A percentile compares a stretch with the other conserved stretches of the same genome.
Evolutionary conservation across 2,797 vertebrate species (phyloP).

Genomic region (Coregonus suidteri): DNA sequence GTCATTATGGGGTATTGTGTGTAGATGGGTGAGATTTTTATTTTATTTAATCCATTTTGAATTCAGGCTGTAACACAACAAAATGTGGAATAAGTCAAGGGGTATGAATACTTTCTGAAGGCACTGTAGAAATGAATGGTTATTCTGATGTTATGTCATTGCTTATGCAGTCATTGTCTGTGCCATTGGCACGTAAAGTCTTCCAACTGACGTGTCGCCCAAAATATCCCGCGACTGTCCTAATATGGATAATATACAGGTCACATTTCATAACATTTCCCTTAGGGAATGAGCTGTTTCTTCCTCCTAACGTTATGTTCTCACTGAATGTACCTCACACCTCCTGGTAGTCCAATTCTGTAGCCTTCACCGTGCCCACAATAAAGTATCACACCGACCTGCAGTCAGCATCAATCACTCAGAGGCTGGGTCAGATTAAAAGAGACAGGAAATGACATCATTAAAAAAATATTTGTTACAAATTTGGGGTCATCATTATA

Average conservation of each 20-base stretch:
- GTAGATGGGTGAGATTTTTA: too few species aligned
- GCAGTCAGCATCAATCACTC: neutral
- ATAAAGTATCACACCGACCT: constrained; percentile 14
- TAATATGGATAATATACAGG: too few species aligned
- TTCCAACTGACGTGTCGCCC: too few species aligned
- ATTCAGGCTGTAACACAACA: too few species aligned
- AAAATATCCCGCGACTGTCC: too few species aligned
- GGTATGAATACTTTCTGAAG: too few species aligned
- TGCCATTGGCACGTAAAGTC: neutral
- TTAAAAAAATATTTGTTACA: constrained; percentile 20
- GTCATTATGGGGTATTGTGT: too few species aligned
- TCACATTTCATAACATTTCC: too few species aligned
- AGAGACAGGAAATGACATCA: constrained; percentile 32
- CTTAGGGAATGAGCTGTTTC: constrained; percentile 13
- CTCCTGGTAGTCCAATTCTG: constrained; percentile 13
- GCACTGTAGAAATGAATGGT: neutral
- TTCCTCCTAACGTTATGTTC: constrained; percentile 22
- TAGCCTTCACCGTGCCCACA: constrained; percentile 11
- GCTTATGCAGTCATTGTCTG: neutral
- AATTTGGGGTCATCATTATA: constrained; percentile 29
- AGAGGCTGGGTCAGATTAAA: constrained; percentile 31
- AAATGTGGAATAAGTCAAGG: too few species aligned
- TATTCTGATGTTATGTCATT: neutral
- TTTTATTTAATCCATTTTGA: too few species aligned
- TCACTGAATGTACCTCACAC: constrained; percentile 24